Evolutionary conservation across 2,113 vertebrate genomes (phyloP).

Genomic region (Gulo gulo): DNA sequence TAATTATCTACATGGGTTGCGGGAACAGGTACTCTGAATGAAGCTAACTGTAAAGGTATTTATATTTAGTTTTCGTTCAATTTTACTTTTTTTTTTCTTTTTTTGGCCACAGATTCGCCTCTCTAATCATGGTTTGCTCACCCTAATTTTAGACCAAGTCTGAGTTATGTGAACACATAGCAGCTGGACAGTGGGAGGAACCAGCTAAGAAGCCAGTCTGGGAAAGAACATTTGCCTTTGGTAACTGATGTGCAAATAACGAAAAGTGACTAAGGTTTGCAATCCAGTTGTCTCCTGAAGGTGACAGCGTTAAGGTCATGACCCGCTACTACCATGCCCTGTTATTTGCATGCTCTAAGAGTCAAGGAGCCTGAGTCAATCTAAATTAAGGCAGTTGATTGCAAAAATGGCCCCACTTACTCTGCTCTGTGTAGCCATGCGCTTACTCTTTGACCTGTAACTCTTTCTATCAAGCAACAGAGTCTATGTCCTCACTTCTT

Average conservation of each 20-base stretch:
- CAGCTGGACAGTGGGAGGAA: conserved; percentile 35
- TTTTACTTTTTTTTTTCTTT: background rate
- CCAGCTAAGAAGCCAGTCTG: background rate
- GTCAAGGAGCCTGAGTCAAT: background rate
- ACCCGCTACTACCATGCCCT: background rate
- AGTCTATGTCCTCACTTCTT: background rate
- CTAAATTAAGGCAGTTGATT: background rate
- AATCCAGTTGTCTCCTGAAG: background rate
- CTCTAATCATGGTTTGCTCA: conserved; percentile 37
- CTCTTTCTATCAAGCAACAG: background rate
- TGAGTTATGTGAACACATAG: background rate
- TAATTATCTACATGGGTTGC: background rate
- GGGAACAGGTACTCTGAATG: background rate
- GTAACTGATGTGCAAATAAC: background rate
- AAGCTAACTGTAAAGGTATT: conserved; percentile 9
- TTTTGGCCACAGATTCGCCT: background rate
- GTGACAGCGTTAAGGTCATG: background rate
- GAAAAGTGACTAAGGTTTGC: background rate
- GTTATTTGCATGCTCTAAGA: background rate
- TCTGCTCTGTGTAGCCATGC: background rate
- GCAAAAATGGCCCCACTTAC: background rate
- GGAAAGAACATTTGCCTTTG: conserved; percentile 11
- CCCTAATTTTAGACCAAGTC: conserved; percentile 25
- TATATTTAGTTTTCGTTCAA: background rate
- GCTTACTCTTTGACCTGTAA: background rate